Conservation (phyloP, 2,797 vertebrate genomes). For the Acanthornis magna region DNA sequence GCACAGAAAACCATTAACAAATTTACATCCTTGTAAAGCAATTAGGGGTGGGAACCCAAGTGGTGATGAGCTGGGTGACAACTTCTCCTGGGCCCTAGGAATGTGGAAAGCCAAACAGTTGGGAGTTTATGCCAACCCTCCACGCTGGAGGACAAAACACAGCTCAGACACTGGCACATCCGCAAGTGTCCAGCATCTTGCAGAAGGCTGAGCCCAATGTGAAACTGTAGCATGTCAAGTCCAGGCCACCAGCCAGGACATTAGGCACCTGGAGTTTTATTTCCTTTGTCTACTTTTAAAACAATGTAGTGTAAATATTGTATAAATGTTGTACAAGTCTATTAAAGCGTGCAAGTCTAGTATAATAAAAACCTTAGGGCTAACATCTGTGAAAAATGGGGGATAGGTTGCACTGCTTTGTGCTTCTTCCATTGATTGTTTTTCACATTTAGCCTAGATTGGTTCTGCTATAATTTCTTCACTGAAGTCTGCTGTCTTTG, state of each 20-base stretch:
- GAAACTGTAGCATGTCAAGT: not conserved
- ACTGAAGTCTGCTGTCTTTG: accelerated
- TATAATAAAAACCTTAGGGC: not conserved
- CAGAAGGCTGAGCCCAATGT: not conserved
- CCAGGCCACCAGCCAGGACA: not conserved
- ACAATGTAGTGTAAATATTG: not conserved
- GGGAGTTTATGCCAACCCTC: not conserved
- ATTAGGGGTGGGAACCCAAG: not conserved
- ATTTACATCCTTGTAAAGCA: not conserved
- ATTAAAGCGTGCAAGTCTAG: not conserved
- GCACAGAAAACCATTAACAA: not conserved
- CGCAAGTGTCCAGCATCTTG: not conserved
- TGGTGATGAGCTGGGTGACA: not conserved
- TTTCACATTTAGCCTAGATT: not conserved
- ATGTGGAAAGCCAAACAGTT: not conserved
- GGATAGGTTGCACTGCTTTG: not conserved
- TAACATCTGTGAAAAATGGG: not conserved
- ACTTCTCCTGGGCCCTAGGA: not conserved
- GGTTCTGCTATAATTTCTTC: not conserved
- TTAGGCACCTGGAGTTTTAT: not conserved
- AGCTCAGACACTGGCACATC: not conserved
- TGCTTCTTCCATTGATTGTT: not conserved
- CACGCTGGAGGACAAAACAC: not conserved
- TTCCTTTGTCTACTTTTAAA: not conserved
- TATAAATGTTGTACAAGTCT: not conserved